These are phyloP conservation scores for Liopterus haemorrhoidalis DNA, from an alignment of 2,888 invertebrate species.

Conservation along the genomic window DNA sequence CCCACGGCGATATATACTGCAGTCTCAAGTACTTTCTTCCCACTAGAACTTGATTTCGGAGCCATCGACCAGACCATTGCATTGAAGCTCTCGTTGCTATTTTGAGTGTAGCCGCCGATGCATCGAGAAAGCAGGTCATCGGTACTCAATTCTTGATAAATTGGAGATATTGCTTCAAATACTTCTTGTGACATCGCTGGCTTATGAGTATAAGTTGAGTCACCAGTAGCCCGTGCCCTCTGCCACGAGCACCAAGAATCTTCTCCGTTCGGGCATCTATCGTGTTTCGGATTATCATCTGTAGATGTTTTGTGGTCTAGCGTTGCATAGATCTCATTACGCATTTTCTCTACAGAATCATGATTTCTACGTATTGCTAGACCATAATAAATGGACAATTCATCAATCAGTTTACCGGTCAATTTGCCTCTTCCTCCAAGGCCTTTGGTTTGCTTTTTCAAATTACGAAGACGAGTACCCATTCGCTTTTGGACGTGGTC, in stretches of 20 bases:
- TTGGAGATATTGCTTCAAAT: slow-evolving; percentile 27
- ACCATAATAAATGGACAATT: slow-evolving; percentile 12
- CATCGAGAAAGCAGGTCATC: slow-evolving; percentile 23
- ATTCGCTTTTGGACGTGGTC: slow-evolving; percentile 25
- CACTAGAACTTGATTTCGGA: slow-evolving; percentile 22
- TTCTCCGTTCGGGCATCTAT: slow-evolving; percentile 6
- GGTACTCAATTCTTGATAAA: slow-evolving; percentile 24
- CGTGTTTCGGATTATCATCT: slow-evolving; percentile 11
- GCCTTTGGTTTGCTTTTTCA: slow-evolving; percentile 21
- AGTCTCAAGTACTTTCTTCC: slow-evolving; percentile 21
- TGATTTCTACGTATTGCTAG: neutral
- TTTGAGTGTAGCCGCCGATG: slow-evolving; percentile 27
- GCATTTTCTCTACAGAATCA: slow-evolving; percentile 12
- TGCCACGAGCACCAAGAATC: slow-evolving; percentile 16
- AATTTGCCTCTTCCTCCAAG: slow-evolving; percentile 16
- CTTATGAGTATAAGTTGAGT: slow-evolving; percentile 1
- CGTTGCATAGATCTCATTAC: slow-evolving; percentile 16
- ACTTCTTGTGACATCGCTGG: slow-evolving; percentile 20
- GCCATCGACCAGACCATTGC: slow-evolving; percentile 21
- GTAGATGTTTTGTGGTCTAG: slow-evolving; percentile 17
- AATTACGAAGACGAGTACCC: slow-evolving; percentile 25
- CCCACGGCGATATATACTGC: no score
- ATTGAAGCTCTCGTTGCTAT: slow-evolving; percentile 25
- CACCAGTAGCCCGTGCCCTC: slow-evolving; percentile 1
- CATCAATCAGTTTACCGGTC: slow-evolving; percentile 14